phyloP scores from a whole-genome alignment of 2,113 vertebrate genomes.

The Physeter macrocephalus region DNA sequence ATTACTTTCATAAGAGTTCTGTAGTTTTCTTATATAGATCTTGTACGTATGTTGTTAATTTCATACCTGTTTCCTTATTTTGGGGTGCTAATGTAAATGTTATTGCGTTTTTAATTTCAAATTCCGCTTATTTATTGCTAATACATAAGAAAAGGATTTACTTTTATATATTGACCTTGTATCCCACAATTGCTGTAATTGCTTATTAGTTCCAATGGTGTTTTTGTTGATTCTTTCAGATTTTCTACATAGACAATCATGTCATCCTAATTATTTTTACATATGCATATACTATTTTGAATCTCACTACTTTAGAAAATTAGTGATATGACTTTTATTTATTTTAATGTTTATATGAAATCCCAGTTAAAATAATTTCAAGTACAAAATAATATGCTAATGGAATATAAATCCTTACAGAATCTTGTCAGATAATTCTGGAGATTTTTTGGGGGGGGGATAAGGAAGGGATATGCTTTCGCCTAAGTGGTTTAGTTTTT shows the following conservation, averaged over 20 bases:
- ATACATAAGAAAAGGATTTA: neutral
- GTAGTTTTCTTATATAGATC: neutral
- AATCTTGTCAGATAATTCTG: neutral
- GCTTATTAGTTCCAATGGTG: neutral
- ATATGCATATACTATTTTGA: neutral
- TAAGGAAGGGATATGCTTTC: neutral
- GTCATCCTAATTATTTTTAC: neutral
- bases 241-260: neutral
- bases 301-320: neutral
- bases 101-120: neutral
- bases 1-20: neutral
- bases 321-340: neutral
- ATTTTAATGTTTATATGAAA: constrained; percentile 7
- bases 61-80: neutral
- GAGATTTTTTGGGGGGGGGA: neutral
- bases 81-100: neutral
- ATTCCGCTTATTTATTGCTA: neutral
- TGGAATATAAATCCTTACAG: neutral
- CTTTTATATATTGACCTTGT: neutral
- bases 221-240: neutral
- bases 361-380: neutral
- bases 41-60: neutral
- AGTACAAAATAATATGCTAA: neutral
- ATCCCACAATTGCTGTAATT: neutral
- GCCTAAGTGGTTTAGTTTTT: neutral